These are phyloP conservation scores for Anolis sagrei DNA, from an alignment of 2,113 vertebrate species.

Conservation along the genomic window DNA sequence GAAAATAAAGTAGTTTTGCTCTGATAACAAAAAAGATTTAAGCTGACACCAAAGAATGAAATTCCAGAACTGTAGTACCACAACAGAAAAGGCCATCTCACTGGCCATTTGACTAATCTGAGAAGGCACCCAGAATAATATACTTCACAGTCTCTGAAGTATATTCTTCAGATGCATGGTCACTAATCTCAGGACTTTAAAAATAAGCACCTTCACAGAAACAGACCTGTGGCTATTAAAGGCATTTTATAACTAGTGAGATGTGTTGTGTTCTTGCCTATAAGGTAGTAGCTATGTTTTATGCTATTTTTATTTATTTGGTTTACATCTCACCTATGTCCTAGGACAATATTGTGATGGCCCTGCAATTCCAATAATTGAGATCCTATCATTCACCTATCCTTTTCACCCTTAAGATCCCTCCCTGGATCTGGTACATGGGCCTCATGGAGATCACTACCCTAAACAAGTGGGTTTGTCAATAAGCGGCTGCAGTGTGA, in stretches of 20 bases:
- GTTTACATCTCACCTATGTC: no score
- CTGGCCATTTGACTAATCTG: background rate
- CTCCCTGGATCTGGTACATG: no score
- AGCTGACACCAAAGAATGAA: background rate
- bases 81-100: background rate
- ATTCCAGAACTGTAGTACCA: background rate
- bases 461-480: no score
- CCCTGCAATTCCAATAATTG: no score
- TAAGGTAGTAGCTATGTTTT: background rate
- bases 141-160: no score
- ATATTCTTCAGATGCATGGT: background rate
- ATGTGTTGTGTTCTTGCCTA: background rate
- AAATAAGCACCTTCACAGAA: background rate
- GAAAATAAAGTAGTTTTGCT: background rate
- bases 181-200: background rate
- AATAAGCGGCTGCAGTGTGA: no score
- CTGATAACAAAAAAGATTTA: background rate
- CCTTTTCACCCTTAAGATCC: no score
- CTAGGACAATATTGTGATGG: no score
- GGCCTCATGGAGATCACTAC: no score
- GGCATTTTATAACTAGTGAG: background rate
- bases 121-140: background rate
- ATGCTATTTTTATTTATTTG: no score
- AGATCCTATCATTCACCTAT: no score
- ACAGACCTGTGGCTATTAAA: background rate